Percentiles rank a stretch among this genome's conserved stretches.
phyloP scores from a whole-genome alignment of 2,888 invertebrate species.

The Laothoe populi region DNA sequence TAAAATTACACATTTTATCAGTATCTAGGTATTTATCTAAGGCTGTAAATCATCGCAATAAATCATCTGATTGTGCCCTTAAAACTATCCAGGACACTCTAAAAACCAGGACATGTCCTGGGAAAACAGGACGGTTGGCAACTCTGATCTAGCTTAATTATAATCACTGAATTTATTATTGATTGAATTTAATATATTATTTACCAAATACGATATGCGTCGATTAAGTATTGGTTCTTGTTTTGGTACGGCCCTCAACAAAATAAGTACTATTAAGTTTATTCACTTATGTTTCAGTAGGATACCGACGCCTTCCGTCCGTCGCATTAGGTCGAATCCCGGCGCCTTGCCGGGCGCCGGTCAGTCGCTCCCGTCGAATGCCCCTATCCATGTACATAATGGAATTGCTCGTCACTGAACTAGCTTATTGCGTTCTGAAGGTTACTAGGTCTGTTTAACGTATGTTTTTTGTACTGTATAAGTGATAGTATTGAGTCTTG shows the following conservation, averaged over 20 bases:
- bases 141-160: too few species aligned
- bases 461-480: neutral
- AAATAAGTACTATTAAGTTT: neutral
- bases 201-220: too few species aligned
- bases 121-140: too few species aligned
- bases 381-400: conserved; percentile 9
- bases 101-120: too few species aligned
- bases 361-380: conserved; percentile 49
- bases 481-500: neutral
- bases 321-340: conserved; percentile 52
- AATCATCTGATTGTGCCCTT: too few species aligned
- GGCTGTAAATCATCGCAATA: too few species aligned
- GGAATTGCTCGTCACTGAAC: neutral
- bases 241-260: neutral
- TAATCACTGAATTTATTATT: too few species aligned
- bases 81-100: too few species aligned
- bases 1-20: too few species aligned
- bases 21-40: too few species aligned
- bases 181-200: too few species aligned
- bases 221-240: too few species aligned
- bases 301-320: conserved; percentile 25
- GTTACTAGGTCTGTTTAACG: conserved; percentile 2
- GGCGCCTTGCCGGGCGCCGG: conserved; percentile 63
- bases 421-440: conserved; percentile 1
- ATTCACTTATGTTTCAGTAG: conserved; percentile 2